A percentile compares a stretch with the other conserved stretches of the same genome.
These are phyloP conservation scores for Archips xylosteana DNA, from an alignment of 2,888 invertebrate species.

Conservation along the genomic window DNA sequence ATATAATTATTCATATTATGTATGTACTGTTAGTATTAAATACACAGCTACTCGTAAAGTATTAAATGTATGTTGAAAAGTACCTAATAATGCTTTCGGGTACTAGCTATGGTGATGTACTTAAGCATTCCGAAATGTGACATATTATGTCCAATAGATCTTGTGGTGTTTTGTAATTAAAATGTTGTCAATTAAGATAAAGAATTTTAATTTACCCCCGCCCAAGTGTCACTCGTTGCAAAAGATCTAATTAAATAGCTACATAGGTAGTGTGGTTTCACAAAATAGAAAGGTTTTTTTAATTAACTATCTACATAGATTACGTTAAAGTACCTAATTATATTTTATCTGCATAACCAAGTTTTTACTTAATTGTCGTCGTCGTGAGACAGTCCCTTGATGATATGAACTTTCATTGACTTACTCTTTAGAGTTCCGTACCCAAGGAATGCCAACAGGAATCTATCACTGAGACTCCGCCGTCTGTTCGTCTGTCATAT, in stretches of 20 bases:
- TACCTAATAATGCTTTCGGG: constrained; percentile 77
- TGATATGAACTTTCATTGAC: neutral
- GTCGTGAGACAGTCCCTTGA: neutral
- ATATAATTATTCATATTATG: constrained; percentile 64
- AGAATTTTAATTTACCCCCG: constrained; percentile 55
- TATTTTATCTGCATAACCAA: neutral
- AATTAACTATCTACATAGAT: neutral
- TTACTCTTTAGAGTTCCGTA: neutral
- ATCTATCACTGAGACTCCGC: too few relatives aligned
- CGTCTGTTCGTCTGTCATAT: too few relatives aligned
- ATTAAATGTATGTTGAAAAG: constrained; percentile 73
- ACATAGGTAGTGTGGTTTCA: neutral
- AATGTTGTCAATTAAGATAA: constrained; percentile 83
- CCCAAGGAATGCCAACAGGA: too few relatives aligned
- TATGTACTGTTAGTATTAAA: constrained; percentile 82
- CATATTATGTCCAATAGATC: constrained; percentile 81
- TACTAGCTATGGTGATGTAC: constrained; percentile 72
- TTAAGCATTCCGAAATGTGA: constrained; percentile 78
- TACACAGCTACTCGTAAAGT: constrained; percentile 71
- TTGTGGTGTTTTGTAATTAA: constrained; percentile 86
- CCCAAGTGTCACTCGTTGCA: constrained; percentile 25
- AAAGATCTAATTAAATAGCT: neutral
- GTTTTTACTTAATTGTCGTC: neutral
- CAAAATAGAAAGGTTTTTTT: neutral
- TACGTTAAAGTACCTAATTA: neutral